phyloP scores from a whole-genome alignment of 1,140 invertebrate genomes.

The Trichogramma pretiosum region DNA sequence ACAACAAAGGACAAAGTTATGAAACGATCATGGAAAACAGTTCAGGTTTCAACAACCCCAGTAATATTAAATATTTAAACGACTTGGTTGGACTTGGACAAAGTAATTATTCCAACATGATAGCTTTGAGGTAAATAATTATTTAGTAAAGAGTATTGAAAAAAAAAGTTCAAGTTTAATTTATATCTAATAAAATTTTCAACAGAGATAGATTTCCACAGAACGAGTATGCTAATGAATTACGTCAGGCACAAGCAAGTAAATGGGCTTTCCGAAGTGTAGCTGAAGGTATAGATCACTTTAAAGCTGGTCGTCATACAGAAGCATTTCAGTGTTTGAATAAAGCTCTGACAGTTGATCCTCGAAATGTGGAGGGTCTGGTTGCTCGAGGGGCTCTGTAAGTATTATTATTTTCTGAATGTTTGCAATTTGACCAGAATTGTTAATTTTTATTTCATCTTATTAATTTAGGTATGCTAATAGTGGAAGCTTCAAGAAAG shows the following conservation, averaged over 20 bases:
- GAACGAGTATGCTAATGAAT: constrained; percentile 70
- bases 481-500: constrained; percentile 84
- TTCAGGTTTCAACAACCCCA: constrained; percentile 82
- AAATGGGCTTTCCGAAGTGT: constrained; percentile 89
- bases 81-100: constrained; percentile 61
- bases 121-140: constrained; percentile 57
- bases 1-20: constrained; percentile 71
- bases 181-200: constrained; percentile 7
- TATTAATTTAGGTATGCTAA: constrained; percentile 75
- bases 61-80: constrained; percentile 72
- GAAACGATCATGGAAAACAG: constrained; percentile 77
- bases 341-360: constrained; percentile 86
- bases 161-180: too few species aligned
- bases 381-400: constrained; percentile 84
- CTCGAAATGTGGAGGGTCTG: constrained; percentile 85
- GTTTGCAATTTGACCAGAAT: too few species aligned
- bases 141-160: too few species aligned
- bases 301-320: constrained; percentile 79
- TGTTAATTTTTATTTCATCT: background rate
- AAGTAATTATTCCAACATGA: constrained; percentile 66
- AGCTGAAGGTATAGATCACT: constrained; percentile 86
- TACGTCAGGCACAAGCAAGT: constrained; percentile 79
- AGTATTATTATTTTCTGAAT: constrained; percentile 37
- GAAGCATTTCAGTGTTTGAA: constrained; percentile 94
- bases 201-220: constrained; percentile 65